Base-by-base conservation (phyloP, 1,140 invertebrate genomes). In the Tetramorium alpestre region DNA sequence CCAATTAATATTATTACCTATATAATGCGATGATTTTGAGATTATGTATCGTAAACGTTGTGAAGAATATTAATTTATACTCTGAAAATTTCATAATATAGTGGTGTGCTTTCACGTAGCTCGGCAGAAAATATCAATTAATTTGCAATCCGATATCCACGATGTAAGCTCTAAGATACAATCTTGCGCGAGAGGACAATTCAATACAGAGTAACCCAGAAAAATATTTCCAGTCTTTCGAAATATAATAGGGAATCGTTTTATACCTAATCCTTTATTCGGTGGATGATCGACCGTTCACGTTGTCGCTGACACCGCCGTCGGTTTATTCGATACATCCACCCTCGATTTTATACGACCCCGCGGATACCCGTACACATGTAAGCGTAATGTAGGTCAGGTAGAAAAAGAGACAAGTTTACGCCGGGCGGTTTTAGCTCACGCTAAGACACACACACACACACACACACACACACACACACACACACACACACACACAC, bases 341-440 rank as follows among this genome's bases (percentile, higher is more conserved):
- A 58, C 70, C 84, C 80, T 89, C 76, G 58, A 87, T 87, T 89
- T 87, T 56, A 47, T 70, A 65, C 85, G 28, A 75, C 56, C 65
- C 51, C 51, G 58, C 65, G 58, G 51, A 87, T 87, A 90, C 38
- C 47, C 47, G 18, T 77, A 65, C 51, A 89, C 60, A 25, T 64
- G 56, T 72, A 22, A 64, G 3, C 25, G 38, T 72, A 69, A 89
- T 89, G 41, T 89, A 81, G 88, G 88, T 89, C 88, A 87, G 44
- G 54, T 47, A 88, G 16, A 85, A 86, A 77, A 89, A 78, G 72
- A 62, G 87, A 88, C 75, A 62, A 85, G 10, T 72, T 65, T 28
- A 47, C 25, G 18, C 44, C n/a, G 49, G 44, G 28, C 16, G 77
- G 33, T 47, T 33, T 70, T 85, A 84, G 54, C 80, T 84, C 67